A percentile compares a stretch with the other conserved stretches of the same genome.
Evolutionary conservation across 2,113 vertebrate species (phyloP).

Genomic region (Egretta garzetta): DNA sequence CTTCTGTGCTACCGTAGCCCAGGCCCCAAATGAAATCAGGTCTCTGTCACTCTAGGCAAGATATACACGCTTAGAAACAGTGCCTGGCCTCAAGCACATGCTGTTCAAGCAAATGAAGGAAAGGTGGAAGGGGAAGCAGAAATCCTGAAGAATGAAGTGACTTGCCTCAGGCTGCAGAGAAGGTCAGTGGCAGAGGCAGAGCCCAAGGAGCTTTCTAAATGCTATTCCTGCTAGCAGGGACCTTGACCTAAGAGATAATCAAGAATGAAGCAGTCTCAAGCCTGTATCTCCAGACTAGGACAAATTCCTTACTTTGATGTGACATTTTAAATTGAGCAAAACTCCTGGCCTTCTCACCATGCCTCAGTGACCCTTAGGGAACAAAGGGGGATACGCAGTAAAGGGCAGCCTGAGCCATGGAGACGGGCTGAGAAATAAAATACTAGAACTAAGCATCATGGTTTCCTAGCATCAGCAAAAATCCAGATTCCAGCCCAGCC

Average conservation of each 20-base stretch:
- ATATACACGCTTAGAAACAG: neutral
- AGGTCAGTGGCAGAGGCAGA: constrained; percentile 30
- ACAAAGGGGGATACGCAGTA: neutral
- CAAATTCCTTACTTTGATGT: neutral
- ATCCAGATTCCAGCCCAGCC: neutral
- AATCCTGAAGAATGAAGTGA: neutral
- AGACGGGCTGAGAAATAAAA: neutral
- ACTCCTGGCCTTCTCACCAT: neutral
- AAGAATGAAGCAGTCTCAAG: neutral
- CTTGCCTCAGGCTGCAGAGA: constrained; percentile 36
- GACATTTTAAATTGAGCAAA: neutral
- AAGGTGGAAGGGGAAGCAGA: constrained; percentile 18
- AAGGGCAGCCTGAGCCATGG: neutral
- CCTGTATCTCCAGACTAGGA: neutral
- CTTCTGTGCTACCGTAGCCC: neutral
- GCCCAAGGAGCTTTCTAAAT: constrained; percentile 23
- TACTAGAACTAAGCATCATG: neutral
- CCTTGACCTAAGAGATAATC: constrained; percentile 3
- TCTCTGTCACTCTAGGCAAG: neutral
- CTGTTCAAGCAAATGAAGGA: neutral
- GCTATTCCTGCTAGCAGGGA: neutral
- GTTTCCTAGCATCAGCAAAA: neutral
- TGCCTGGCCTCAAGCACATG: neutral
- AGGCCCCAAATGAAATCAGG: constrained; percentile 2
- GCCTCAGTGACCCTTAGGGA: neutral